Percentiles rank a stretch among this genome's conserved stretches.
Conservation (phyloP, 2,888 invertebrate species). For the Orchesella flavescens region DNA sequence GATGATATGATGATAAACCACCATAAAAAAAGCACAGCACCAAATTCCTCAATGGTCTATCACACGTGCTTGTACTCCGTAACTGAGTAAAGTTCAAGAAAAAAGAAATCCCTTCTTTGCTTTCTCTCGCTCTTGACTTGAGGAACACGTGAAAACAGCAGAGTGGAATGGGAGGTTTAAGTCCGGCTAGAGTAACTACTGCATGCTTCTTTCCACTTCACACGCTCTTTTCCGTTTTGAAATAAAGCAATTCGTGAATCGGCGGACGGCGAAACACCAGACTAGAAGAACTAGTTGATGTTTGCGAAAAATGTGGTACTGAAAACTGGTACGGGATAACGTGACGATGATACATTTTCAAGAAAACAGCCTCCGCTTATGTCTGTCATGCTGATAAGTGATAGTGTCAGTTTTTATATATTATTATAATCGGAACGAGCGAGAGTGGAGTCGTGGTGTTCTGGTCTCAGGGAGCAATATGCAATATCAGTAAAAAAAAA, state of each 20-base stretch:
- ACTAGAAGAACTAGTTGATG: neutral
- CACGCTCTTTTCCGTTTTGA: neutral
- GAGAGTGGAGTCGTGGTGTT: neutral
- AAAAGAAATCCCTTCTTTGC: neutral
- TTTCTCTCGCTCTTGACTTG: neutral
- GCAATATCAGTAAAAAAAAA: constrained; percentile 36
- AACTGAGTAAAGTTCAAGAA: constrained; percentile 44
- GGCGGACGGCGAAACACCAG: neutral
- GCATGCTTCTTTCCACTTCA: neutral
- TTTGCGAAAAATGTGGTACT: neutral
- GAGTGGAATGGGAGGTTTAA: neutral
- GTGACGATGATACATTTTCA: neutral
- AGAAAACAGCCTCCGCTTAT: constrained; percentile 15
- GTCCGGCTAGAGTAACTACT: too few species aligned
- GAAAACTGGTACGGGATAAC: neutral
- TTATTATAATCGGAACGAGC: constrained; percentile 22
- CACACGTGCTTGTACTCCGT: constrained; percentile 54
- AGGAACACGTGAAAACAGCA: neutral
- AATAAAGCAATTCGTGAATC: constrained; percentile 4
- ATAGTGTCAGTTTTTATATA: constrained; percentile 37
- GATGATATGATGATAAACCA: constrained; percentile 5
- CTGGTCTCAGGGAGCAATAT: neutral
- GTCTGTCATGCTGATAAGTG: constrained; percentile 22
- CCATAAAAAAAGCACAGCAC: constrained; percentile 22
- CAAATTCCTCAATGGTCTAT: constrained; percentile 32